Base-by-base conservation (phyloP, 2,888 invertebrate genomes). In the Ectemnius lituratus region DNA sequence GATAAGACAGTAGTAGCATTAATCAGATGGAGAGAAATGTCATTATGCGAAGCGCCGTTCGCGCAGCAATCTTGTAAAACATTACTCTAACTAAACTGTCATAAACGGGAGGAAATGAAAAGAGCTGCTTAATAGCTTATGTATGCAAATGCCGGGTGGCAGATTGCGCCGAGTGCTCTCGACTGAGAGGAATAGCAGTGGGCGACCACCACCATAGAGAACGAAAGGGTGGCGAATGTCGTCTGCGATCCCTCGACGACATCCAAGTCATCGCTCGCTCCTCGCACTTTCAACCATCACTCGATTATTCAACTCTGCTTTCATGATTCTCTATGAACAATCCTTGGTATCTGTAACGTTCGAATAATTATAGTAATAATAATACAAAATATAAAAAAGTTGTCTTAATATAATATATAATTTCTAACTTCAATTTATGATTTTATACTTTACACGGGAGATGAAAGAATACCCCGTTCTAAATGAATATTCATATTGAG, bases 61-160 rank as follows among this genome's bases (percentile, higher is more conserved):
- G 82, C 87, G 84, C 82, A 75, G 87, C 89, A 90, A 90, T 90
- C 90, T 88, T 89, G 89, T 88, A 88, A 86, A 89, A 88, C 89
- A 88, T 89, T 90, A 89, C 90, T 90, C 90, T 84, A 86, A 88
- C 90, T 91, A 90, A 90, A 90, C 90, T 90, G 90, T 91, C 90
- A 90, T 91, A 90, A 90, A 90, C 90, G 90, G 86, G 90, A 90
- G 91, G 91, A 91, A 91, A 91, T 91, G 90, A 90, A 91, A 91
- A 91, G 91, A 90, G 90, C 90, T 90, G 88, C 88, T 90, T 90
- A 91, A 91, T 91, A 90, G 91, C 87, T 90, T 91, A 90, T 89
- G 87, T 89, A 91, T 91, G 91, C 89, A 90, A 91, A 91, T 91
- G 73, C 78, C 68, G 81, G 79, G 86, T 84, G 84, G 89, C 89